Evolutionary conservation across 2,888 invertebrate genomes (phyloP).

Genomic region (Eupeodes latifasciatus): DNA sequence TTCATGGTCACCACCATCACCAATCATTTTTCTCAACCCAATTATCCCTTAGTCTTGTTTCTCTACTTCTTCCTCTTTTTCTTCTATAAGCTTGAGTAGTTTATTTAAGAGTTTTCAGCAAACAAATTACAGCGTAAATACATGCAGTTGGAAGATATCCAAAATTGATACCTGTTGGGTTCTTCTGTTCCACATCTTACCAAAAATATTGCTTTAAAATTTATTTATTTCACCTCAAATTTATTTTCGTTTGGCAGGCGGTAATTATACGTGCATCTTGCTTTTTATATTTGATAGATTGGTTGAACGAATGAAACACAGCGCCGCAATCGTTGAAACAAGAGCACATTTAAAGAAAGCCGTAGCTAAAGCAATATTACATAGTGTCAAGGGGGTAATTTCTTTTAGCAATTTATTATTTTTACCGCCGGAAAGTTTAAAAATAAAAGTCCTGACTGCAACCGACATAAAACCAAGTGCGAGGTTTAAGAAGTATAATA

Average conservation of each 20-base stretch:
- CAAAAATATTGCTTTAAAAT: constrained; percentile 40
- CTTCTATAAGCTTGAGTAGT: constrained; percentile 3
- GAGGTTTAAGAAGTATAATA: too few relatives aligned
- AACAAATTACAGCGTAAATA: constrained; percentile 70
- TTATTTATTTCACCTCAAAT: constrained; percentile 66
- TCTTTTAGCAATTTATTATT: too few relatives aligned
- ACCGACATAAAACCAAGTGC: too few relatives aligned
- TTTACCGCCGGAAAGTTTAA: too few relatives aligned
- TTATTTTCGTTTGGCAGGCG: constrained; percentile 53
- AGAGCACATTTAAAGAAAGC: background rate
- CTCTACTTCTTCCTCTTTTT: too few relatives aligned
- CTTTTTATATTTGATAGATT: constrained; percentile 48
- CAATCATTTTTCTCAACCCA: constrained; percentile 39
- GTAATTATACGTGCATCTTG: constrained; percentile 63
- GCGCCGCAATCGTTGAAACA: constrained; percentile 27
- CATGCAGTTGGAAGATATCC: constrained; percentile 68
- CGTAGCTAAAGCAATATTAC: background rate
- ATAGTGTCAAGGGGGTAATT: background rate
- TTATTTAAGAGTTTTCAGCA: constrained; percentile 64
- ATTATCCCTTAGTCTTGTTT: constrained; percentile 54
- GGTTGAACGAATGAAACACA: constrained; percentile 23
- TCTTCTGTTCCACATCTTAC: constrained; percentile 52
- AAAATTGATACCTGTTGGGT: constrained; percentile 62
- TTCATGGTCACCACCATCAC: constrained; percentile 7
- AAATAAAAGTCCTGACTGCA: too few relatives aligned